Conservation (phyloP, 37 sponge, comb jelly and placozoan genomes). For the Axinella damicornis region DNA sequence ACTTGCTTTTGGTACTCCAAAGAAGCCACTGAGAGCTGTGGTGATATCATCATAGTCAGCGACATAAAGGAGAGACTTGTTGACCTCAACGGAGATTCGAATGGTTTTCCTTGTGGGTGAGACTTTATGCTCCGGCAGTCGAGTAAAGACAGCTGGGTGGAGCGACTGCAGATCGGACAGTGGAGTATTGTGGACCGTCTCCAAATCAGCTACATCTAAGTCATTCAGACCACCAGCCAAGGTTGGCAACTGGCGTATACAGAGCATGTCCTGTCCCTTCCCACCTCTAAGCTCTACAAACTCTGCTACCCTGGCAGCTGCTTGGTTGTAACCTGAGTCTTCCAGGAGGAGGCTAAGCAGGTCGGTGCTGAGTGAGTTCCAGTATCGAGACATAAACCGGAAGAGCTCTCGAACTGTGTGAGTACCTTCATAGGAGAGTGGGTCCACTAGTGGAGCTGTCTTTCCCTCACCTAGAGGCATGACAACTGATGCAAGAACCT, state of each 20-base stretch:
- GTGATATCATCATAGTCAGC: background rate
- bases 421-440: background rate
- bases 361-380: background rate
- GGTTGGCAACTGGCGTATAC: background rate
- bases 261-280: background rate
- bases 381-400: background rate
- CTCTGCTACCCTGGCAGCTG: background rate
- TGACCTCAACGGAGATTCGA: background rate
- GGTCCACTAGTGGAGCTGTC: background rate
- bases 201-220: too few relatives aligned
- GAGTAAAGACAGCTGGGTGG: slow-evolving; percentile 5
- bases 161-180: background rate
- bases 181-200: background rate
- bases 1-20: background rate
- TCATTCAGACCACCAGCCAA: too few relatives aligned
- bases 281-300: background rate
- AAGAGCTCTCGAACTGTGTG: background rate
- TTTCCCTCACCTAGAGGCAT: background rate
- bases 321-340: background rate
- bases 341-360: background rate
- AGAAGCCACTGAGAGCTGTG: background rate
- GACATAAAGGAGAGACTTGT: background rate
- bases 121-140: slow-evolving; percentile 3
- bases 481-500: background rate
- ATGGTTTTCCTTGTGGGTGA: background rate